These are phyloP conservation scores for Chelonus insularis DNA, from an alignment of 1,140 invertebrate species.

Conservation along the genomic window DNA sequence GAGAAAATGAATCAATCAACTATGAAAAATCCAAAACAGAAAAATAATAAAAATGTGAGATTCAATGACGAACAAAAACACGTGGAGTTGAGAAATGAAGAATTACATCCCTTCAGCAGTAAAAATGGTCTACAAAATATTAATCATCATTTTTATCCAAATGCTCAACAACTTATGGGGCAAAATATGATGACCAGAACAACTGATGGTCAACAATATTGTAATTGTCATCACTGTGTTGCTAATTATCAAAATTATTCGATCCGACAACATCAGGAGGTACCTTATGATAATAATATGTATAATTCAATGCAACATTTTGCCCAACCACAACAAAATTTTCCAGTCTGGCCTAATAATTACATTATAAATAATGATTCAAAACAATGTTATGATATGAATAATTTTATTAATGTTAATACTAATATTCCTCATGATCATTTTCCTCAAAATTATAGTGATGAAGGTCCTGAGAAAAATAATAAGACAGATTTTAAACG, in stretches of 20 bases:
- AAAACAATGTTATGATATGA: too few relatives aligned
- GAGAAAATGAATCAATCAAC: slow-evolving; percentile 28
- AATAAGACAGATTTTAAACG: slow-evolving; percentile 13
- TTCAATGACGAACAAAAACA: neutral
- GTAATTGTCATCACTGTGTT: neutral
- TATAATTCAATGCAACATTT: too few relatives aligned
- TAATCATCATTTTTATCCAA: neutral
- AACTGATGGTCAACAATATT: neutral
- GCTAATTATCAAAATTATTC: neutral
- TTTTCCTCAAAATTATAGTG: neutral
- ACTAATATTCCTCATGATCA: too few relatives aligned
- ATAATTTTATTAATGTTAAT: too few relatives aligned
- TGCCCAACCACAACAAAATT: too few relatives aligned
- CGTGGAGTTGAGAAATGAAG: neutral
- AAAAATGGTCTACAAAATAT: neutral
- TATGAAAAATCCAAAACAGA: slow-evolving; percentile 8
- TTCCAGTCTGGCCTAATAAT: too few relatives aligned
- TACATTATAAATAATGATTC: too few relatives aligned
- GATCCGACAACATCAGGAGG: neutral
- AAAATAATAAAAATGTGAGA: neutral
- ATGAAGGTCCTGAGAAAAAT: neutral
- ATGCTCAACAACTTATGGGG: neutral
- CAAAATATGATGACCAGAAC: neutral
- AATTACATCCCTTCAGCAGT: too few relatives aligned
- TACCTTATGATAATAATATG: too few relatives aligned